These are phyloP conservation scores for Eupithecia abbreviata DNA, from an alignment of 2,888 invertebrate species.

Conservation along the genomic window DNA sequence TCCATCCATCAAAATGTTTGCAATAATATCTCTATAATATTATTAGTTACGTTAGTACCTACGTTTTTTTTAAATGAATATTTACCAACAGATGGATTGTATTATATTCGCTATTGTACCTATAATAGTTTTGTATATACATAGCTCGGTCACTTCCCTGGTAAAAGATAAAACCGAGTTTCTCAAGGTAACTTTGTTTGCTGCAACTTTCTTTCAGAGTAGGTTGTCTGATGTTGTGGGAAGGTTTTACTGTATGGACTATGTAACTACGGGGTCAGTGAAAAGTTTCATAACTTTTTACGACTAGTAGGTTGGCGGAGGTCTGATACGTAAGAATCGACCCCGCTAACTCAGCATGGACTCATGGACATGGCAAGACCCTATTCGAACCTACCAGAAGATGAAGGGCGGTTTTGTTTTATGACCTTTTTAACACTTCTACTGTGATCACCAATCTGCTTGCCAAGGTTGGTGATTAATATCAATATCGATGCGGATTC, in stretches of 20 bases:
- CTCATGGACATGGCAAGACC: background rate
- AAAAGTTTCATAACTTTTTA: background rate
- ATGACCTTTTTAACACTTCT: background rate
- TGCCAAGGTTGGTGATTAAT: background rate
- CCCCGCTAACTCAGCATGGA: background rate
- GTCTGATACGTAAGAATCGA: background rate
- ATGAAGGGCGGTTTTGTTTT: background rate
- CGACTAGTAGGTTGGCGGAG: background rate
- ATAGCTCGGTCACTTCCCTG: background rate
- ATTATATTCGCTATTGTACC: background rate
- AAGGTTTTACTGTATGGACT: background rate
- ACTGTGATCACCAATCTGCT: background rate
- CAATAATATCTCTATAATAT: background rate
- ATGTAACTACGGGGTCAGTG: background rate
- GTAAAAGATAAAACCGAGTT: background rate
- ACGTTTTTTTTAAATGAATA: background rate
- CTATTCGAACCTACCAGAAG: background rate
- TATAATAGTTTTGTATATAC: background rate
- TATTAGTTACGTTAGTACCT: background rate
- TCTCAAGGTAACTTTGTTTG: background rate
- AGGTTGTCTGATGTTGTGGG: background rate
- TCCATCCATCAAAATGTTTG: background rate
- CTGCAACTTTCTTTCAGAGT: background rate
- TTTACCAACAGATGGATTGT: background rate
- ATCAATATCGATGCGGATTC: too few species aligned